Conservation (phyloP, 2,888 invertebrate species). For the Dryobota labecula region DNA sequence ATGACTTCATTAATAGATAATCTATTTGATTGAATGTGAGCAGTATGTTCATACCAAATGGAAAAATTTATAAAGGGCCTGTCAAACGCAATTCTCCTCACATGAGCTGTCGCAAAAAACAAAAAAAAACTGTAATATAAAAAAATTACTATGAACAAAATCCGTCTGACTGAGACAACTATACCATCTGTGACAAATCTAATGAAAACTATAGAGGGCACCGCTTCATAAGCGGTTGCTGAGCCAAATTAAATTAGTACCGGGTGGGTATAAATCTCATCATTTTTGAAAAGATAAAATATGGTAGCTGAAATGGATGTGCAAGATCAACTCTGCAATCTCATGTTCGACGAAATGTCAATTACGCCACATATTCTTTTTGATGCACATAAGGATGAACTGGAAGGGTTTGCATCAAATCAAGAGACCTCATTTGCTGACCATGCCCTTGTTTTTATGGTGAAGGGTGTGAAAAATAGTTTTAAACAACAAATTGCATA, state of each 20-base stretch:
- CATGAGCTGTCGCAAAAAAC: conserved; percentile 11
- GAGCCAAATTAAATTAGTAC: conserved; percentile 15
- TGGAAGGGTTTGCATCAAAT: conserved; percentile 9
- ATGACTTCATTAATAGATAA: too few relatives aligned
- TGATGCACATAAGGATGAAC: not conserved
- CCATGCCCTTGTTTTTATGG: conserved; percentile 32
- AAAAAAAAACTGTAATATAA: not conserved
- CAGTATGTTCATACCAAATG: conserved; percentile 9
- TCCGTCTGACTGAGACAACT: too few relatives aligned
- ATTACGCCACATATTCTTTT: not conserved
- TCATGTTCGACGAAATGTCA: conserved; percentile 31
- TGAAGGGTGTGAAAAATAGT: conserved; percentile 23
- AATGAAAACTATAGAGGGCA: too few relatives aligned
- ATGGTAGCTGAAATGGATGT: not conserved
- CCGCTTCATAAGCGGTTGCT: conserved; percentile 15
- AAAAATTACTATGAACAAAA: not conserved
- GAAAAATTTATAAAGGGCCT: conserved; percentile 16
- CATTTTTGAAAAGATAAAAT: conserved; percentile 25
- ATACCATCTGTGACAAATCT: too few relatives aligned
- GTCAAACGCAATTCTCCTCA: conserved; percentile 6
- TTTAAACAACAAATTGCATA: conserved; percentile 36
- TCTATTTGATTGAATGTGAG: conserved; percentile 15
- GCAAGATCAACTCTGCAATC: conserved; percentile 16
- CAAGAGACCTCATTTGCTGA: conserved; percentile 11
- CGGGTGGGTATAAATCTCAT: conserved; percentile 18